These are phyloP conservation scores for Barbus barbus DNA, from an alignment of 2,113 vertebrate species.

Conservation along the genomic window DNA sequence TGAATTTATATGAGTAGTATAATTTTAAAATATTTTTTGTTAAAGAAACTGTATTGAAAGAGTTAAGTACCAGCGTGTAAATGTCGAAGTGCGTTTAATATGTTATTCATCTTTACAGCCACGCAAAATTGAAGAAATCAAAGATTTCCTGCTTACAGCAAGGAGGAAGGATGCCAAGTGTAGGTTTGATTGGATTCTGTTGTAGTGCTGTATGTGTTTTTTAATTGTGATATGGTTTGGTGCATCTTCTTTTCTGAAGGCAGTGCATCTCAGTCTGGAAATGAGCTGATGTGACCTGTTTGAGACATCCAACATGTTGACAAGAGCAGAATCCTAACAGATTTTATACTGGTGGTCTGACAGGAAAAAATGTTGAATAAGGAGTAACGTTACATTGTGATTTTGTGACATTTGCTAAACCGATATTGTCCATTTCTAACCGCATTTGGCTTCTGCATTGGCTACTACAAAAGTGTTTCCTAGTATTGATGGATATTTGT, in stretches of 20 bases:
- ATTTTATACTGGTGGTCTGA: neutral
- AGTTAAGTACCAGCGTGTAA: too few species aligned
- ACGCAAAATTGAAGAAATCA: constrained; percentile 95
- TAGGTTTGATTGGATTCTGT: constrained; percentile 74
- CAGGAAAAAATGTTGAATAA: neutral
- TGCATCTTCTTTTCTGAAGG: too few species aligned
- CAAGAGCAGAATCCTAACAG: too few species aligned
- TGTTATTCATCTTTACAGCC: constrained; percentile 72
- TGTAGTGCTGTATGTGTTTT: neutral
- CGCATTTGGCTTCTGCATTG: neutral
- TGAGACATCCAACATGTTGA: too few species aligned
- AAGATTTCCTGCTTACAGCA: constrained; percentile 95
- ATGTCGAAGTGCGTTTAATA: neutral
- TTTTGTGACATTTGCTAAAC: too few species aligned
- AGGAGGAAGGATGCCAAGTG: constrained; percentile 97
- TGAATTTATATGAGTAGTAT: too few species aligned
- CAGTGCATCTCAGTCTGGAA: neutral
- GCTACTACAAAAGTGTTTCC: neutral
- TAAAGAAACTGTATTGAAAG: too few species aligned
- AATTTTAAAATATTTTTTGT: too few species aligned
- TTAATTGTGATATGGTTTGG: neutral
- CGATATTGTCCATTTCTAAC: too few species aligned
- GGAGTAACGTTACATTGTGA: neutral
- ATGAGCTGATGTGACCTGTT: too few species aligned
- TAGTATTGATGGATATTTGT: neutral